Conservation (phyloP, 2,113 vertebrate species). For the Xiphophorus hellerii region DNA sequence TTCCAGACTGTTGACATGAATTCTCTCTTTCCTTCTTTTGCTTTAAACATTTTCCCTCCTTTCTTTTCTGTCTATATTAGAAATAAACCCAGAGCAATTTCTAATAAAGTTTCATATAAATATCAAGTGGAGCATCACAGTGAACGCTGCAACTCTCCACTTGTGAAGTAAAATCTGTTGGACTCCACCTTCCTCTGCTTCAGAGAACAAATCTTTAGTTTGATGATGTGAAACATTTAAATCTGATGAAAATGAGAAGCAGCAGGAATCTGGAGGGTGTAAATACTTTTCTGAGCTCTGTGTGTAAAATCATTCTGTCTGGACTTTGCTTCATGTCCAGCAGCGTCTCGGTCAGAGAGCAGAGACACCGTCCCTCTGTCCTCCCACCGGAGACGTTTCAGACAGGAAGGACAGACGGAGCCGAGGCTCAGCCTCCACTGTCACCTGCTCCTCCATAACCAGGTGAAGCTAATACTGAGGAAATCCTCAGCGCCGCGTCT, state of each 20-base stretch:
- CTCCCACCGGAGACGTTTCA: conserved; percentile 67
- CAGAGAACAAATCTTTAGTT: neutral
- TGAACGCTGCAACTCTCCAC: too few species aligned
- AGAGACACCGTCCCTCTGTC: conserved; percentile 18
- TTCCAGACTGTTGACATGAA: too few species aligned
- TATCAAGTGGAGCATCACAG: too few species aligned
- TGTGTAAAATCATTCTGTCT: neutral
- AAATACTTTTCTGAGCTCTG: neutral
- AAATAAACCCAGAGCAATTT: too few species aligned
- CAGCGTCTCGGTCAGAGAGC: neutral
- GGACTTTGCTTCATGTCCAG: neutral
- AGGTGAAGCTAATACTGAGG: conserved; percentile 77
- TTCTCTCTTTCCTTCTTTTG: too few species aligned
- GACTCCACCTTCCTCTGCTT: too few species aligned
- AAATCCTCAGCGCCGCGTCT: neutral
- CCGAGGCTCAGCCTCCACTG: conserved; percentile 65
- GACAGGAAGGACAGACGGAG: conserved; percentile 37
- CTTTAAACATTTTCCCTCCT: too few species aligned
- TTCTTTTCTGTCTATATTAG: too few species aligned
- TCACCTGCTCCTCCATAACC: conserved; percentile 81
- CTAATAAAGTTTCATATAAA: too few species aligned
- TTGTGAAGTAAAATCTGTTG: too few species aligned
- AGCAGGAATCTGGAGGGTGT: too few species aligned
- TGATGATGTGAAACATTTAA: neutral
- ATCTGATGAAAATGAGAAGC: neutral